These are phyloP conservation scores for Myotis davidii DNA, from an alignment of 2,113 vertebrate species.

Conservation along the genomic window DNA sequence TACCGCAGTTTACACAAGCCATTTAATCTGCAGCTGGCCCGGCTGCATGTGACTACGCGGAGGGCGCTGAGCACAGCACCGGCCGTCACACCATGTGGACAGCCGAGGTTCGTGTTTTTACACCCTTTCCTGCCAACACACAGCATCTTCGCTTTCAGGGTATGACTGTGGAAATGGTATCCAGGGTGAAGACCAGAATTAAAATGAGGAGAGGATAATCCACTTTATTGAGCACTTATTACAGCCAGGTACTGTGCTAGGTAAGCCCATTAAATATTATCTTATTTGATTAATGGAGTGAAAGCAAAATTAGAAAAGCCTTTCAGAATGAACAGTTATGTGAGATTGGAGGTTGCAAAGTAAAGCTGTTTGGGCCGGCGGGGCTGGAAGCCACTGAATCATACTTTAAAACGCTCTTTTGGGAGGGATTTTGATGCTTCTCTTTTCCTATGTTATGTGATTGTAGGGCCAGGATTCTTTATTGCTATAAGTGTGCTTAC, in stretches of 20 bases:
- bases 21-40: conserved; percentile 16
- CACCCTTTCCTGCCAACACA: not conserved
- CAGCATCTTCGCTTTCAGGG: not conserved
- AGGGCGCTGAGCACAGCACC: not conserved
- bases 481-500: not conserved
- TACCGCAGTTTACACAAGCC: conserved; percentile 45
- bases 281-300: not conserved
- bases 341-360: not conserved
- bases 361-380: not conserved
- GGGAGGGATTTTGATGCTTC: not conserved
- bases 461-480: not conserved
- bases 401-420: not conserved
- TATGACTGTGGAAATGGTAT: not conserved
- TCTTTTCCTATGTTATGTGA: not conserved
- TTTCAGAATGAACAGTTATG: not conserved
- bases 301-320: conserved; percentile 18
- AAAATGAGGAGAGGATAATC: not conserved
- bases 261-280: not conserved
- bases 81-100: not conserved
- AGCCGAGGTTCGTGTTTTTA: not conserved
- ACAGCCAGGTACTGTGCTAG: not conserved
- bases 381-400: not conserved
- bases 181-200: not conserved
- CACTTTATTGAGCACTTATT: not conserved
- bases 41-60: not conserved